These are phyloP conservation scores for Anguilla anguilla DNA, from an alignment of 2,797 vertebrate genomes.

Conservation along the genomic window DNA sequence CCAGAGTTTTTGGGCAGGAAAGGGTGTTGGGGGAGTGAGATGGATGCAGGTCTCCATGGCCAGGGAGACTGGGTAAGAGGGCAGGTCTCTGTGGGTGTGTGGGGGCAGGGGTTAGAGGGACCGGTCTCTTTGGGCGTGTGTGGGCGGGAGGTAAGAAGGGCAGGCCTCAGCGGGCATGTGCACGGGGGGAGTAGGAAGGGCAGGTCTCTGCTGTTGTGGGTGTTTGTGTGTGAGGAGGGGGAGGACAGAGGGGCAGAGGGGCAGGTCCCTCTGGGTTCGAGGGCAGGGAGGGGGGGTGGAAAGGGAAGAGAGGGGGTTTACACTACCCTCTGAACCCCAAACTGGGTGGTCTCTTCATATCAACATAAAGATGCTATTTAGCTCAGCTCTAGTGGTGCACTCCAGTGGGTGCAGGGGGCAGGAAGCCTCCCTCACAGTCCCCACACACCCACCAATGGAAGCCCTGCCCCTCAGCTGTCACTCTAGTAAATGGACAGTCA, in stretches of 20 bases:
- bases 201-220: background rate
- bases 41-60: conserved; percentile 3
- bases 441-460: background rate
- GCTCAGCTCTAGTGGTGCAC: background rate
- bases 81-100: background rate
- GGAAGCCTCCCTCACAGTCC: background rate
- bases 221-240: background rate
- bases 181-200: background rate
- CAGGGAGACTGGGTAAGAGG: background rate
- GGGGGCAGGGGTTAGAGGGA: background rate
- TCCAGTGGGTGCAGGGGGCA: background rate
- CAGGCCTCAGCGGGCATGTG: background rate
- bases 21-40: background rate
- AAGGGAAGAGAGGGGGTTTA: background rate
- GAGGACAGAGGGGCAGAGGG: background rate
- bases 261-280: conserved; percentile 15
- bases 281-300: background rate
- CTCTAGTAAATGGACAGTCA: background rate
- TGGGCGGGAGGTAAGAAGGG: background rate
- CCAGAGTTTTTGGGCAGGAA: background rate
- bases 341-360: conserved; percentile 23
- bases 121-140: background rate
- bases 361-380: conserved; percentile 1
- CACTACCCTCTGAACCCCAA: conserved; percentile 20
- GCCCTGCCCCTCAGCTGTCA: background rate